Evolutionary conservation across 2,888 invertebrate species (phyloP).

Genomic region (Bembecia ichneumoniformis): DNA sequence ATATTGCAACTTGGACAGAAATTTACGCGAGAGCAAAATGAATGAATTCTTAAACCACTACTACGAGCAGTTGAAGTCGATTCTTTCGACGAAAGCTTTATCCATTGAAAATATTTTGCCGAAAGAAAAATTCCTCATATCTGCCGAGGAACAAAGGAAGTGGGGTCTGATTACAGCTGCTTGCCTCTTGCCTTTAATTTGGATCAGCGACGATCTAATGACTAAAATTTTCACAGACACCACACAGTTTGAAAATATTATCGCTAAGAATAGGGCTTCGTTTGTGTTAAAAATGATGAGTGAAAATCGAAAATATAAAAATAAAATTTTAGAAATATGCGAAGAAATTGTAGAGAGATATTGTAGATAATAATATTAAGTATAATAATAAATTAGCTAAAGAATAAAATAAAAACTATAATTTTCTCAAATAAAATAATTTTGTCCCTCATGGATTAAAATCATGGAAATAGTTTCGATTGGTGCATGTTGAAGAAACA

Average conservation of each 20-base stretch:
- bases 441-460: too few species aligned
- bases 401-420: too few species aligned
- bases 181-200: constrained; percentile 66
- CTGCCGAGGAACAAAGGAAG: constrained; percentile 59
- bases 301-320: constrained; percentile 56
- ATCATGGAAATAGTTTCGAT: too few species aligned
- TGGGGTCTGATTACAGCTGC: constrained; percentile 70
- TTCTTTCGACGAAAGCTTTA: constrained; percentile 48
- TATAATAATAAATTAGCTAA: too few species aligned
- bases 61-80: constrained; percentile 54
- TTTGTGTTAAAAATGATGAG: constrained; percentile 71
- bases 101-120: constrained; percentile 46
- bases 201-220: constrained; percentile 63
- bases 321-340: constrained; percentile 65
- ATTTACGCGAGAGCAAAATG: constrained; percentile 63
- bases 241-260: constrained; percentile 68
- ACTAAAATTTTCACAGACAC: constrained; percentile 56
- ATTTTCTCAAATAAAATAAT: too few species aligned
- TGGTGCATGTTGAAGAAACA: too few species aligned
- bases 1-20: constrained; percentile 63
- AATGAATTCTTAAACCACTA: constrained; percentile 68
- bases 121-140: constrained; percentile 48
- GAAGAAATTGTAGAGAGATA: constrained; percentile 69
- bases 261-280: constrained; percentile 61
- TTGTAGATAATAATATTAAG: constrained; percentile 13